phyloP scores from a whole-genome alignment of 2,888 invertebrate species.

The Drosophila suboccidentalis region DNA sequence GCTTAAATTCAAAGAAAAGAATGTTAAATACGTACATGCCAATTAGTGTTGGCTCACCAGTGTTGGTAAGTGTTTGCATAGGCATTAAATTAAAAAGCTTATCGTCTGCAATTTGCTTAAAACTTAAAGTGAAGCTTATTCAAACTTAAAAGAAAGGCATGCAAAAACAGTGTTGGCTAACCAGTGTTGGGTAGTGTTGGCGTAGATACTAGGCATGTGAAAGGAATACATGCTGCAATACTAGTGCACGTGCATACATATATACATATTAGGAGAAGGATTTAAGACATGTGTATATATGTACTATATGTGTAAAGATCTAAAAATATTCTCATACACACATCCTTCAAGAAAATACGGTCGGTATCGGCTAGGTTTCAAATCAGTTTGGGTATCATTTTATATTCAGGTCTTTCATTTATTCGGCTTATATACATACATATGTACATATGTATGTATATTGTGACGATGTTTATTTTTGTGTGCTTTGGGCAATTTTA shows the following conservation, averaged over 20 bases:
- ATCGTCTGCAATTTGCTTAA: neutral
- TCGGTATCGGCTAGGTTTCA: neutral
- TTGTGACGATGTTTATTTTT: slow-evolving; percentile 43
- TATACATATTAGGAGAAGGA: neutral
- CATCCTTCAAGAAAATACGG: neutral
- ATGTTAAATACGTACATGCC: neutral
- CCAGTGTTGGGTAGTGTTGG: slow-evolving; percentile 28
- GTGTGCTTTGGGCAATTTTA: slow-evolving; percentile 64
- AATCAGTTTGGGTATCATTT: neutral
- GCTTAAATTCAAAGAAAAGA: neutral
- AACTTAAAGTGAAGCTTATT: neutral
- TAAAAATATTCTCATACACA: slow-evolving; percentile 1
- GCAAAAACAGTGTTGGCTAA: slow-evolving; percentile 18
- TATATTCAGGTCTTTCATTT: slow-evolving; percentile 11
- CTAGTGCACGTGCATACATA: slow-evolving; percentile 18
- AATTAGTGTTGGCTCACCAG: slow-evolving; percentile 3
- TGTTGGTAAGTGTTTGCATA: neutral
- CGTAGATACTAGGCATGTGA: neutral
- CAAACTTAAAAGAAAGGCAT: slow-evolving; percentile 13
- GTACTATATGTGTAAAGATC: neutral
- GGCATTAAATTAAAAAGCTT: neutral
- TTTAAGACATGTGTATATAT: slow-evolving; percentile 5
- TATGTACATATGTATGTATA: neutral
- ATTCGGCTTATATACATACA: slow-evolving; percentile 22
- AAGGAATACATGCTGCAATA: slow-evolving; percentile 1